Evolutionary conservation across 2,888 invertebrate species (phyloP).

Genomic region (Euproctis similis): DNA sequence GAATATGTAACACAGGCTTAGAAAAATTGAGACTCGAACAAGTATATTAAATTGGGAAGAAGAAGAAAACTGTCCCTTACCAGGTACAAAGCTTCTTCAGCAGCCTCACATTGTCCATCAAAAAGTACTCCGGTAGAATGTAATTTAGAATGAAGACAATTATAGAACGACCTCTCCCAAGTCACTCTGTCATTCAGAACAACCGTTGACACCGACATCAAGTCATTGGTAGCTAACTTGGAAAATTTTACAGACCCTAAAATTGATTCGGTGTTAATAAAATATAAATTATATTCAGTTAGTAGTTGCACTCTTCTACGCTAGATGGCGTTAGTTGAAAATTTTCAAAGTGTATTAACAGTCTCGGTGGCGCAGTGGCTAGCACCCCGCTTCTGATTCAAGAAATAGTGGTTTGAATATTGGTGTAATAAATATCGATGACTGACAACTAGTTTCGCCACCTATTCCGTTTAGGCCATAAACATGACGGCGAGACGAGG

Average conservation of each 20-base stretch:
- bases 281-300: too few species aligned
- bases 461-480: too few species aligned
- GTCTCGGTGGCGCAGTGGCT: too few species aligned
- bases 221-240: slow-evolving; percentile 15
- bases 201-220: slow-evolving; percentile 20
- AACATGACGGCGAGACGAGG: too few species aligned
- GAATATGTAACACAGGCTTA: background rate
- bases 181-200: slow-evolving; percentile 5
- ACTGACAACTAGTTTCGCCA: too few species aligned
- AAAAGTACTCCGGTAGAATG: slow-evolving; percentile 15
- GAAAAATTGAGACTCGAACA: background rate
- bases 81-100: slow-evolving; percentile 25
- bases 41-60: background rate
- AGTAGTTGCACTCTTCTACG: too few species aligned
- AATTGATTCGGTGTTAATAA: too few species aligned
- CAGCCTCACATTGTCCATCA: slow-evolving; percentile 19
- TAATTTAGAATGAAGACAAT: slow-evolving; percentile 17
- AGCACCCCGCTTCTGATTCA: too few species aligned
- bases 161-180: slow-evolving; percentile 5
- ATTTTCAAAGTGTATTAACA: too few species aligned
- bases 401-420: too few species aligned
- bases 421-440: too few species aligned
- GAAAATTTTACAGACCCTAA: slow-evolving; percentile 26
- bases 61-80: slow-evolving; percentile 27
- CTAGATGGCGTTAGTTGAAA: too few species aligned